phyloP scores from a whole-genome alignment of 30 jellyfish, hydroid and myxozoan genomes.

The Morbakka virulenta region DNA sequence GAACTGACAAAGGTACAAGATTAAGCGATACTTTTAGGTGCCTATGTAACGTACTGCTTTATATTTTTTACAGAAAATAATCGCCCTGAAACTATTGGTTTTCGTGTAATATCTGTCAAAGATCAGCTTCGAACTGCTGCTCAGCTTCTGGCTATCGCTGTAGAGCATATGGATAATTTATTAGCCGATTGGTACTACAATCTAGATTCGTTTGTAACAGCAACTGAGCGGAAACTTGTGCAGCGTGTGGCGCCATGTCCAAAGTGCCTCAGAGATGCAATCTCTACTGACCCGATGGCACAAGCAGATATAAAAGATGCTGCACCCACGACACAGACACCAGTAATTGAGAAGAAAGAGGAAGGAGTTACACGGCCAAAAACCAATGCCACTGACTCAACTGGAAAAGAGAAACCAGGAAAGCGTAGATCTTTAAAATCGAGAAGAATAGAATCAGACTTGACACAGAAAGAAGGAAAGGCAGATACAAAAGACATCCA shows the following conservation, averaged over 20 bases:
- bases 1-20: too few species aligned
- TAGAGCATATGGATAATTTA: conserved; percentile 86
- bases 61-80: too few species aligned
- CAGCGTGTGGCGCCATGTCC: conserved; percentile 76
- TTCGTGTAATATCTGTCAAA: conserved; percentile 65
- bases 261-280: conserved; percentile 50
- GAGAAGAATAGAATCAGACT: neutral
- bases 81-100: conserved; percentile 20
- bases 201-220: conserved; percentile 36
- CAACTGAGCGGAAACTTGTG: conserved; percentile 54
- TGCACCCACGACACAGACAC: neutral
- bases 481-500: neutral
- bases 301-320: neutral
- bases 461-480: neutral
- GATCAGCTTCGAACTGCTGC: conserved; percentile 61
- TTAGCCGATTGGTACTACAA: conserved; percentile 82
- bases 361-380: neutral
- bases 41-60: too few species aligned
- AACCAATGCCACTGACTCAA: neutral
- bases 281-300: neutral
- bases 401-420: neutral
- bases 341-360: neutral
- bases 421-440: too few species aligned
- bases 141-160: conserved; percentile 65
- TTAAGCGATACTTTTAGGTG: too few species aligned